A percentile compares a stretch with the other conserved stretches of the same genome.
Conservation (phyloP, 2,113 vertebrate species). For the Indicator indicator region DNA sequence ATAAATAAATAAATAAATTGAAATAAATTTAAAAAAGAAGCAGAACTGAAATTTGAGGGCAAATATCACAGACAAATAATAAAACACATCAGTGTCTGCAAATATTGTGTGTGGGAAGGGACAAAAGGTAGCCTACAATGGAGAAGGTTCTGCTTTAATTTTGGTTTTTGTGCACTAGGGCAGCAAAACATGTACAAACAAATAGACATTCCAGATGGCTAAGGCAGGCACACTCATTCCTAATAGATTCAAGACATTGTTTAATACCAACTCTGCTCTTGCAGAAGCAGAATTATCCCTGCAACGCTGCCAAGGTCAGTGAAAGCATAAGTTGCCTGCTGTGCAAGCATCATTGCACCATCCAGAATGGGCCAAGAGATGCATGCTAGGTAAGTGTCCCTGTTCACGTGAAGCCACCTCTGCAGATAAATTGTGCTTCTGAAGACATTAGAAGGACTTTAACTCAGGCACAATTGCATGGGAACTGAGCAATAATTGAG, state of each 20-base stretch:
- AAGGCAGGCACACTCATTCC: neutral
- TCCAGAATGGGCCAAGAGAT: neutral
- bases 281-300: neutral
- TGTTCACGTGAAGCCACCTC: neutral
- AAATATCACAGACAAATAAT: neutral
- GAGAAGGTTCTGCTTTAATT: neutral
- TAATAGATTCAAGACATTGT: constrained; percentile 13
- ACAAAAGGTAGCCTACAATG: neutral
- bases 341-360: neutral
- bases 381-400: neutral
- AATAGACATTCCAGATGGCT: constrained; percentile 43
- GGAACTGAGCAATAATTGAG: constrained; percentile 9
- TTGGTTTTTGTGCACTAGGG: constrained; percentile 11
- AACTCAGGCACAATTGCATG: neutral
- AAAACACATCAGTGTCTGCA: neutral
- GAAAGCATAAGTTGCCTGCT: constrained; percentile 15
- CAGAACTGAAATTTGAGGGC: neutral
- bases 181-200: constrained; percentile 53
- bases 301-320: neutral
- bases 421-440: neutral
- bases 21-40: neutral
- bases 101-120: neutral
- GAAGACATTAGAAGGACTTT: neutral
- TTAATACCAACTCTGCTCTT: neutral
- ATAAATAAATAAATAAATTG: too few relatives aligned